A percentile compares a stretch with the other conserved stretches of the same genome.
These are phyloP conservation scores for Darevskia nairensis DNA, from an alignment of 2,797 vertebrate species.

Conservation along the genomic window DNA sequence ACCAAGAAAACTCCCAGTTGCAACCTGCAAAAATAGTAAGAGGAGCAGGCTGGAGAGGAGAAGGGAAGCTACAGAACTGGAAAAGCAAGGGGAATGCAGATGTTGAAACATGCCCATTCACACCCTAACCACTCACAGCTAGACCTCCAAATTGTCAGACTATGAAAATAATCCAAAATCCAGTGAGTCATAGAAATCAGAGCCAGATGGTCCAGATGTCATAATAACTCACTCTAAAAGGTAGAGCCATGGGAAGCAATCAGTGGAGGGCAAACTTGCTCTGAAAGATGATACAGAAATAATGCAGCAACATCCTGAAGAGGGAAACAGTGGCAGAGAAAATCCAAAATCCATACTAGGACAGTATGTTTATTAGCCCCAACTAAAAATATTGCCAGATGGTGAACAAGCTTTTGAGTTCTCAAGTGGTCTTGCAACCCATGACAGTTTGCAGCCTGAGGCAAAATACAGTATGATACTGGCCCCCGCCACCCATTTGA, in stretches of 20 bases:
- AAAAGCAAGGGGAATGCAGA: constrained; percentile 38
- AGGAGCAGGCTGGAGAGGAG: not conserved
- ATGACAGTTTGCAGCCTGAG: no score
- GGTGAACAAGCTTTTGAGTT: no score
- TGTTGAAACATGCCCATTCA: constrained; percentile 49
- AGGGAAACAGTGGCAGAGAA: not conserved
- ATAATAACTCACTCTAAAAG: constrained; percentile 55
- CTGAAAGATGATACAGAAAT: constrained; percentile 10
- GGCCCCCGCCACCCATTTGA: no score
- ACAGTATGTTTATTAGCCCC: no score
- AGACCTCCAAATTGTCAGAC: constrained; percentile 71
- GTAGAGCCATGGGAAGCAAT: constrained; percentile 50
- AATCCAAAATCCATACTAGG: not conserved
- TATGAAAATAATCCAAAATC: constrained; percentile 52
- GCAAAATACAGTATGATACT: no score
- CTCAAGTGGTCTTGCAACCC: no score
- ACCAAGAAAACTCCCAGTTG: not conserved
- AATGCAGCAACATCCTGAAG: constrained; percentile 13
- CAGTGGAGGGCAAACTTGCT: constrained; percentile 24
- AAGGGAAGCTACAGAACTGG: constrained; percentile 50
- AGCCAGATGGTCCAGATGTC: constrained; percentile 54
- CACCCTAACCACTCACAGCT: constrained; percentile 33
- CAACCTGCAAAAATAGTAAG: not conserved
- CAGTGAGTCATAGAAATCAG: constrained; percentile 56
- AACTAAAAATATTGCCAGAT: no score